These are phyloP conservation scores for Psococerastis gibbosa DNA, from an alignment of 2,888 invertebrate species.

Conservation along the genomic window DNA sequence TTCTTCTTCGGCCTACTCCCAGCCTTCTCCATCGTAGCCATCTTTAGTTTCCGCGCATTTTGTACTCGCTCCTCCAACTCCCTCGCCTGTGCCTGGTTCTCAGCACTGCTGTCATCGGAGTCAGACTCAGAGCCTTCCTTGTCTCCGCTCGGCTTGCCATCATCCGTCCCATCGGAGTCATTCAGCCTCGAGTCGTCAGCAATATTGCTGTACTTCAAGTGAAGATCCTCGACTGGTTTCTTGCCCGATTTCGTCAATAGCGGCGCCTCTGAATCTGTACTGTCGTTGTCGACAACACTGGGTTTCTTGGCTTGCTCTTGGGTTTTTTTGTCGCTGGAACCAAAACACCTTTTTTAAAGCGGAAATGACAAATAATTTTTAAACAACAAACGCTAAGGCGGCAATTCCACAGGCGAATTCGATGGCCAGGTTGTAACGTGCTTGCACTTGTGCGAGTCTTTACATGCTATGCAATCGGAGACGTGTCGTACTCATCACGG, in stretches of 20 bases:
- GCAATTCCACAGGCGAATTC: too few relatives aligned
- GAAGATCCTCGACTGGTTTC: neutral
- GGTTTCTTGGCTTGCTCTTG: too few relatives aligned
- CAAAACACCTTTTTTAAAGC: too few relatives aligned
- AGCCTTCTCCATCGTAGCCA: neutral
- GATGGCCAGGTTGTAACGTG: too few relatives aligned
- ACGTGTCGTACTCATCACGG: too few relatives aligned
- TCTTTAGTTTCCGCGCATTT: slow-evolving; percentile 3
- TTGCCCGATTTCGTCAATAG: neutral
- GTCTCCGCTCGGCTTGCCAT: neutral
- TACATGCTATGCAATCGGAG: too few relatives aligned
- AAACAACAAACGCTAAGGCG: too few relatives aligned
- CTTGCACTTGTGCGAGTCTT: too few relatives aligned
- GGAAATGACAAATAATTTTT: too few relatives aligned
- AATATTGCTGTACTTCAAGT: neutral
- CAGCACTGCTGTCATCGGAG: neutral
- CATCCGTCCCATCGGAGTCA: neutral
- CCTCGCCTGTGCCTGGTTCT: slow-evolving; percentile 14
- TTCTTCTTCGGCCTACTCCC: neutral
- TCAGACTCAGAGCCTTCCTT: slow-evolving; percentile 1
- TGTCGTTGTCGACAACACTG: neutral
- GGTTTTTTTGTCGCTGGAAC: too few relatives aligned
- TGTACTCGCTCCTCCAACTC: neutral
- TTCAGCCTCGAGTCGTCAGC: neutral
- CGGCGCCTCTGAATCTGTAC: slow-evolving; percentile 3